Conservation (phyloP, 1,140 invertebrate species). For the Nomia melanderi region DNA sequence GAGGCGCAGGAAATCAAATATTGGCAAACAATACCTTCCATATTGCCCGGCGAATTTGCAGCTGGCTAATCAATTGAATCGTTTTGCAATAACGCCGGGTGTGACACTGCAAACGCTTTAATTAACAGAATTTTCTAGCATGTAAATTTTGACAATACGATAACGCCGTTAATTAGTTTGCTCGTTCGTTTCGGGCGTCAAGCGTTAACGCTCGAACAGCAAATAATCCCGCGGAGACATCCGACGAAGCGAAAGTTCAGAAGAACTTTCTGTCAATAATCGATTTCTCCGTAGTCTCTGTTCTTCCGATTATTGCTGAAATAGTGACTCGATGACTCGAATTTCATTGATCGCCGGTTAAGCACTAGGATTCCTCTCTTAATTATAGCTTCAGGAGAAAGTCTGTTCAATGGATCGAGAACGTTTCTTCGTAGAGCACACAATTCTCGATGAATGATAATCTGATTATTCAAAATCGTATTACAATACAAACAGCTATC, state of each 20-base stretch:
- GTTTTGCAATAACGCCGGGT: background rate
- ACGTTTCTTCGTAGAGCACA: too few species aligned
- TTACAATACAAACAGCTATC: too few species aligned
- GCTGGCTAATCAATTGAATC: conserved; percentile 16
- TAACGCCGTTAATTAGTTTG: background rate
- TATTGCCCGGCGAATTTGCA: background rate
- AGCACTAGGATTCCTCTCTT: too few species aligned
- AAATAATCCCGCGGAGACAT: background rate
- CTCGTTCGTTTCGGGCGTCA: background rate
- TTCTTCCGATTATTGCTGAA: background rate
- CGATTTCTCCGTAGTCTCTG: background rate
- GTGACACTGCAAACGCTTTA: background rate
- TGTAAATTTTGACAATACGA: background rate
- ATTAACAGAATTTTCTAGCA: conserved; percentile 8
- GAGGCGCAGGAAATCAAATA: background rate
- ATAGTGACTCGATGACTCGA: background rate
- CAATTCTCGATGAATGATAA: too few species aligned
- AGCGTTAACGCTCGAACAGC: background rate
- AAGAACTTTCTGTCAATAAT: background rate
- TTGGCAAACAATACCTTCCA: background rate
- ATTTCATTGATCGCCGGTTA: background rate
- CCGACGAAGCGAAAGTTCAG: background rate
- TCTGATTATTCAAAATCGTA: too few species aligned
- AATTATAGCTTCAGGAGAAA: too few species aligned
- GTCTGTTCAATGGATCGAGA: too few species aligned